Base-by-base conservation (phyloP, 1,140 invertebrate species). In the Trichogramma pretiosum region DNA sequence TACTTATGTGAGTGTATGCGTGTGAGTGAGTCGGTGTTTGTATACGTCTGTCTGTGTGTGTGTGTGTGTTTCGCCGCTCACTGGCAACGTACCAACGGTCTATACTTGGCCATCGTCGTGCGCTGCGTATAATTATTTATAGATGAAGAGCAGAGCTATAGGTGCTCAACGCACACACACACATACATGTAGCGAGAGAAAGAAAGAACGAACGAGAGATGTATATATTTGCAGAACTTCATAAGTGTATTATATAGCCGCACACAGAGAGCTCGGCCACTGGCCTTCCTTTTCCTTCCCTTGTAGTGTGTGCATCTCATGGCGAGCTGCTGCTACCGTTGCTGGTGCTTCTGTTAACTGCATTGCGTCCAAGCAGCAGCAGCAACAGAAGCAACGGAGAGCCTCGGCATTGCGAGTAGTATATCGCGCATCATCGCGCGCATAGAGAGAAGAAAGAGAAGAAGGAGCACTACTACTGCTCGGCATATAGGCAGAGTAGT, bases 31-130 rank as follows among this genome's bases (percentile, higher is more conserved):
- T n/a, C n/a, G n/a, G n/a, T n/a, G n/a, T n/a, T n/a, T n/a, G n/a
- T n/a, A n/a, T n/a, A n/a, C n/a, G n/a, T n/a, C n/a, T n/a, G n/a
- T n/a, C n/a, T n/a, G n/a, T n/a, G n/a, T n/a, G n/a, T n/a, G n/a
- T n/a, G n/a, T n/a, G n/a, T n/a, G n/a, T n/a, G n/a, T n/a, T n/a
- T n/a, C n/a, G n/a, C n/a, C n/a, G n/a, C n/a, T n/a, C n/a, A 59
- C 73, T 81, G 79, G 79, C 78, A 74, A 21, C 52, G 40, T 58
- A 74, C 79, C 78, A 81, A 80, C 75, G 69, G 77, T 73, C 79
- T 81, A 80, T 81, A 81, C 78, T 81, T 81, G 79, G 79, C 75
- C 77, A 81, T 80, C 76, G 68, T 67, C 71, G 74, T n/a, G n/a
- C 62, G 67, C 63, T 63, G 62, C 65, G 64, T 69, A 74, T 76